These are phyloP conservation scores for Amphimallon solstitiale DNA, from an alignment of 2,888 invertebrate genomes.

Conservation along the genomic window DNA sequence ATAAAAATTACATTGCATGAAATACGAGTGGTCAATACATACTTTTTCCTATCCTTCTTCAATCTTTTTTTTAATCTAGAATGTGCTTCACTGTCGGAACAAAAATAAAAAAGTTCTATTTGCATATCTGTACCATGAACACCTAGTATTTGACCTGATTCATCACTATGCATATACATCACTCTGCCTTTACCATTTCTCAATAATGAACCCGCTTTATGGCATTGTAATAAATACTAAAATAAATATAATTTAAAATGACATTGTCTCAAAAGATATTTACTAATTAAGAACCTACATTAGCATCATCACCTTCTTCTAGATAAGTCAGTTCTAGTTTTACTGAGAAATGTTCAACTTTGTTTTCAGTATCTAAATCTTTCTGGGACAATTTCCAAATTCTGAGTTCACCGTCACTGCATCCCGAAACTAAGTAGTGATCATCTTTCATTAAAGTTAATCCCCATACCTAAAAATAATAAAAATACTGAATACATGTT, in stretches of 20 bases:
- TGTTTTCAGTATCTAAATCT: slow-evolving; percentile 63
- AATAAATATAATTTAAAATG: slow-evolving; percentile 42
- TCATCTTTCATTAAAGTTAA: slow-evolving; percentile 82
- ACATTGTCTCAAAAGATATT: slow-evolving; percentile 35
- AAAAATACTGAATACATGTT: not conserved
- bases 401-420: slow-evolving; percentile 83
- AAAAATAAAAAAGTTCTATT: slow-evolving; percentile 86
- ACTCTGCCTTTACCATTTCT: slow-evolving; percentile 84
- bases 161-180: slow-evolving; percentile 77
- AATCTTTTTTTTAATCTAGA: slow-evolving; percentile 78
- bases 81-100: slow-evolving; percentile 78
- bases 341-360: slow-evolving; percentile 64
- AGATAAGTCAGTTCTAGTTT: slow-evolving; percentile 66
- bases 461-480: slow-evolving; percentile 78
- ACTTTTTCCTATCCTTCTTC: slow-evolving; percentile 77
- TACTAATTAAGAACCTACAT: slow-evolving; percentile 61
- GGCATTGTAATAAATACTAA: slow-evolving; percentile 76
- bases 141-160: slow-evolving; percentile 76
- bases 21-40: slow-evolving; percentile 50
- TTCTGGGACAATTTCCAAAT: slow-evolving; percentile 82
- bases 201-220: slow-evolving; percentile 82
- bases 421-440: slow-evolving; percentile 87
- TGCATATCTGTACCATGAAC: slow-evolving; percentile 86
- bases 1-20: slow-evolving; percentile 3
- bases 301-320: slow-evolving; percentile 66